Evolutionary conservation across 2,888 invertebrate genomes (phyloP).

Genomic region (Lymantria monacha): DNA sequence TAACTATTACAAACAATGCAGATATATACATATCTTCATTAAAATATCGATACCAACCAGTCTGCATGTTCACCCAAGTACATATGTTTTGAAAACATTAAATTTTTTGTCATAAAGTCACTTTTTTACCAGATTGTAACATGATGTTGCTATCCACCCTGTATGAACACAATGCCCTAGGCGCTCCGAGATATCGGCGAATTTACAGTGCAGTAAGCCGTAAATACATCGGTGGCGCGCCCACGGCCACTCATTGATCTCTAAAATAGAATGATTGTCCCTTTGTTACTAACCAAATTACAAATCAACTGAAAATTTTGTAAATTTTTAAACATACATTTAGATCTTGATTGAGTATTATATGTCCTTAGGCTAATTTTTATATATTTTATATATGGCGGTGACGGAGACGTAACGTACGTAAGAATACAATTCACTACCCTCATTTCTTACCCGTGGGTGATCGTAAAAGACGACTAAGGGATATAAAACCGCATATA

Average conservation of each 20-base stretch:
- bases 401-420: no score
- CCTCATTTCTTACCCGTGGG: no score
- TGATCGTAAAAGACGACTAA: no score
- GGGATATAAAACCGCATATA: no score
- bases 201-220: conserved; percentile 70
- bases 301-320: conserved; percentile 26
- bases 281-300: conserved; percentile 34
- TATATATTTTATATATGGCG: no score
- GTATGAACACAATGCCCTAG: conserved; percentile 29
- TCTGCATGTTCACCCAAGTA: no score
- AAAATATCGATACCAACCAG: no score
- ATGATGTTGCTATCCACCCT: conserved; percentile 2
- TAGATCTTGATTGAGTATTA: conserved; percentile 13
- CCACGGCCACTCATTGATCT: conserved; percentile 59
- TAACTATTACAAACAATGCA: no score
- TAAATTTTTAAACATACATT: conserved; percentile 20
- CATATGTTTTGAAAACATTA: no score
- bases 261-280: conserved; percentile 18
- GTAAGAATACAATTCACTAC: no score
- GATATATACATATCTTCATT: no score
- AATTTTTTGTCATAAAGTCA: no score
- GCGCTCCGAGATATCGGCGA: conserved; percentile 55
- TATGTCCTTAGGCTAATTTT: conserved; percentile 1
- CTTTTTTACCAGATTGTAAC: background rate
- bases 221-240: conserved; percentile 51